Evolutionary conservation across 2,797 vertebrate species (phyloP), one percentile per base, ranked within the genome.

Genomic region (Rhynchotus rufescens): DNA sequence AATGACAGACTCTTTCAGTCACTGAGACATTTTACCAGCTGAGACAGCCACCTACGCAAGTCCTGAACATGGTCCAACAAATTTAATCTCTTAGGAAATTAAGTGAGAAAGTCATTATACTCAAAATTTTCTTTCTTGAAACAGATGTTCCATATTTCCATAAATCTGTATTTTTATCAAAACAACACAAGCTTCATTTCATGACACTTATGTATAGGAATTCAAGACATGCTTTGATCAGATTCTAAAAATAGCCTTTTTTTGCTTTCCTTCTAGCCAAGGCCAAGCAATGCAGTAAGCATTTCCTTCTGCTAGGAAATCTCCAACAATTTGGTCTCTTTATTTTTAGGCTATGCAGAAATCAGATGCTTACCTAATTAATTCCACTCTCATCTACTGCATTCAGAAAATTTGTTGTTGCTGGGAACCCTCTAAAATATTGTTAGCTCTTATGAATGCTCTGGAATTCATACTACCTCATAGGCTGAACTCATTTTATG

Each of bases 281-380:
- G 97, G 97, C 95, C 95, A 97, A 96, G 97, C 97, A 98, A 98
- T 97, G 97, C 98, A 96, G 95, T 98, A 98, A 98, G 97, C 89
- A 98, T 98, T 98, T 98, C 97, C 97, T 98, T 97, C 97, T 98
- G 94, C 91, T 97, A 97, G 96, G 97, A 98, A 98, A 96, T 96
- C 96, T 96, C 78, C 90, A 95, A 83, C 77, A 94, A 95, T 89
- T 93, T 95, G 90, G 59, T 49, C 78, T 96, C 91, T 93, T 94
- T 96, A 94, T 94, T 96, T 84, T 91, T 95, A 94, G 93, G 51
- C n/a, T 19, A 80, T 69, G 76, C 77, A 84, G 79, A 94, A 93
- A 88, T 86, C 95, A 97, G 95, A 97, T 97, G 95, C 98, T 97
- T 96, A 96, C 93, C 96, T 97, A 96, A 97, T 98, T 94, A 94